Conservation (phyloP, 2,113 vertebrate species). For the Anguilla rostrata region DNA sequence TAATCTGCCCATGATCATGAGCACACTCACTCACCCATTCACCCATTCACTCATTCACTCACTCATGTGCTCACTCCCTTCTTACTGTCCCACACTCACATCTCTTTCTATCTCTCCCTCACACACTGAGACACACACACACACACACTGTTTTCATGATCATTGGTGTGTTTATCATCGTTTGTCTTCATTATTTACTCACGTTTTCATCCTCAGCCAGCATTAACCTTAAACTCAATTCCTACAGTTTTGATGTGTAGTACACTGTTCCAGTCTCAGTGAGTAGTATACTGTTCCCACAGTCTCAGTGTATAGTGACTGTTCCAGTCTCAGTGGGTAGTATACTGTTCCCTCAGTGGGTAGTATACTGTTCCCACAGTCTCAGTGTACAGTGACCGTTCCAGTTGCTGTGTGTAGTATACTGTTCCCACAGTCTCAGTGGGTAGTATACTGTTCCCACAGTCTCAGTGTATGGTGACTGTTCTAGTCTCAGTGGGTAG, state of each 20-base stretch:
- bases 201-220: not conserved
- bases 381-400: not conserved
- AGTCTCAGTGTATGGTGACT: not conserved
- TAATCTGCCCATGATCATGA: not conserved
- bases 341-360: not conserved
- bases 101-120: no score
- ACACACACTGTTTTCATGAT: not conserved
- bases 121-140: not conserved
- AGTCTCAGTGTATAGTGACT: no score
- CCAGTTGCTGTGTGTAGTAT: not conserved
- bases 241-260: not conserved
- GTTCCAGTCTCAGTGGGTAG: not conserved
- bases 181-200: not conserved
- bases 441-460: not conserved
- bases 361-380: not conserved
- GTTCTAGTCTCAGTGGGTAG: not conserved
- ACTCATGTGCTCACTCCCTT: not conserved
- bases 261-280: not conserved
- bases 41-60: not conserved
- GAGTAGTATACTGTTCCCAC: not conserved
- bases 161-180: slow-evolving; percentile 1
- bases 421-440: not conserved
- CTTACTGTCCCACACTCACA: not conserved
- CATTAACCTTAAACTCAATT: not conserved
- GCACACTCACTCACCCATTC: no score